Evolutionary conservation across 2,888 invertebrate genomes (phyloP), one percentile per base, ranked within the genome.

Genomic region (Chymomyza amoena): DNA sequence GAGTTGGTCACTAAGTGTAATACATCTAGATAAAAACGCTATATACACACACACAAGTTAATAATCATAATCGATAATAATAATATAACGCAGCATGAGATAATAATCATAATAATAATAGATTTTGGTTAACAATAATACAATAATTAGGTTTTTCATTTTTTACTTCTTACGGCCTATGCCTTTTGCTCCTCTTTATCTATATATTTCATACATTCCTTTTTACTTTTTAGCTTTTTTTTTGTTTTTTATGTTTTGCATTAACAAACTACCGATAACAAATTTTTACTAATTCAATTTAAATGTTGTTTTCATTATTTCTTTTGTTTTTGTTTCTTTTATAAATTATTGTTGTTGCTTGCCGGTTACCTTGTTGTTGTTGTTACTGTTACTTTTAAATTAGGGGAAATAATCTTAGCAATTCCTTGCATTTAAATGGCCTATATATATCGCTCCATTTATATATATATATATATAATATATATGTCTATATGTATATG

Each of bases 121-220:
- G 73, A 74, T 75, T 79, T 75, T 75, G 89, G 83, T 88, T 89
- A 89, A 89, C 89, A 89, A 89, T 89, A 89, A 85, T 89, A 89
- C 88, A 88, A 87, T 87, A 84, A 84, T 85, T 87, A 80, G 84
- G 36, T 60, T 60, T 62, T 59, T 54, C 16, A 45, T 45, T 66
- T 52, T 61, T 54, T 64, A n/a, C 36, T 61, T 25, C 20, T 68
- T 56, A 10, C 13, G 39, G 39, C 39, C 64, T 67, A 66, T 73
- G 54, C 69, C 64, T 73, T 72, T 50, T 54, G 64, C 56, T 57
- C 61, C 65, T 72, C 72, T 71, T 59, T 51, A 7, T 75, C 71
- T 75, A 54, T n/a, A 45, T 71, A 63, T 15, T 61, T 61, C 39
- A 13, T 45, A 45, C n/a, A 71, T 69, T 56, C 57, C 63, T 69